Conservation (phyloP, 2,797 vertebrate species). For the Intellagama lesueurii region DNA sequence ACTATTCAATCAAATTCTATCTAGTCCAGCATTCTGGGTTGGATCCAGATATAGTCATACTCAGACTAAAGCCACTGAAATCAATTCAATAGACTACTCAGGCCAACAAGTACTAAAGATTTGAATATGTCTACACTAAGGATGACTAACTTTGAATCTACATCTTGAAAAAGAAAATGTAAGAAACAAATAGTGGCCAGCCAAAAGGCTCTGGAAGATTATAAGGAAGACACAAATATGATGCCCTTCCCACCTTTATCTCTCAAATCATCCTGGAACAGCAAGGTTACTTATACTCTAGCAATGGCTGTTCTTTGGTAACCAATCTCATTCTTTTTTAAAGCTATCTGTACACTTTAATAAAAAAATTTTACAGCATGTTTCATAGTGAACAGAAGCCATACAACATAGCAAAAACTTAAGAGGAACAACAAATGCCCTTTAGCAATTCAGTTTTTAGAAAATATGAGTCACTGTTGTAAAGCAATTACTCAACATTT, state of each 20-base stretch:
- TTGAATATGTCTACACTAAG: too few relatives aligned
- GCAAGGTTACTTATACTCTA: background rate
- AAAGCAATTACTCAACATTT: background rate
- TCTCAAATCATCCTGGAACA: background rate
- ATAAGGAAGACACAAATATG: background rate
- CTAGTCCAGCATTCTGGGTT: too few relatives aligned
- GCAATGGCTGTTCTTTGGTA: background rate
- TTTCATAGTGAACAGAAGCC: background rate
- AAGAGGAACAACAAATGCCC: slow-evolving; percentile 20
- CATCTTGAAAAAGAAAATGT: too few relatives aligned
- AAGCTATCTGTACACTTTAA: background rate
- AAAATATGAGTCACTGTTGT: slow-evolving; percentile 2
- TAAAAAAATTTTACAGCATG: background rate
- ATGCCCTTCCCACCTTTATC: background rate
- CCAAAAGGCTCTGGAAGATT: background rate
- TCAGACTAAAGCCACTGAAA: too few relatives aligned
- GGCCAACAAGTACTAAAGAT: too few relatives aligned
- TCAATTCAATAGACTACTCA: too few relatives aligned
- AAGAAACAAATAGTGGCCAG: too few relatives aligned
- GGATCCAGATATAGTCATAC: too few relatives aligned
- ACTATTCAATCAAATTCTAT: too few relatives aligned
- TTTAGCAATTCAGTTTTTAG: slow-evolving; percentile 15
- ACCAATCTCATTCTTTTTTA: background rate
- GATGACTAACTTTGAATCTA: too few relatives aligned
- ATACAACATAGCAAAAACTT: background rate